These are phyloP conservation scores for Drosophila neutralis DNA, from an alignment of 2,888 invertebrate species.

Conservation along the genomic window DNA sequence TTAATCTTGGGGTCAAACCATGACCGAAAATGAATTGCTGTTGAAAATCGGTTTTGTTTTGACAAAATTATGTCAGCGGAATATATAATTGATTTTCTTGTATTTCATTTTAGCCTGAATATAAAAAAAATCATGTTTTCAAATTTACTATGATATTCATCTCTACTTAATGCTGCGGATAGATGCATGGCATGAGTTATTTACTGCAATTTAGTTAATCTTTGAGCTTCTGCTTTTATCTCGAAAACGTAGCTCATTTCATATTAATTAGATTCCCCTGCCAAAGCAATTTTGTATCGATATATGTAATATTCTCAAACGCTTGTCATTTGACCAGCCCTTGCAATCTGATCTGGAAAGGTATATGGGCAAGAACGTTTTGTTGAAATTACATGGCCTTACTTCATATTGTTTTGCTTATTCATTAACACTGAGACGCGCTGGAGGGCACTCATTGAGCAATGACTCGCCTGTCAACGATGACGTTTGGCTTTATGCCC, in stretches of 20 bases:
- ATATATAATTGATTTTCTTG: no score
- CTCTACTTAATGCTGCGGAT: not conserved
- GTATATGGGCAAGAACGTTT: constrained; percentile 45
- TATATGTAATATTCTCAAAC: constrained; percentile 19
- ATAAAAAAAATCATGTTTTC: no score
- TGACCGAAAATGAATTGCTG: no score
- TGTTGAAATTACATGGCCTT: constrained; percentile 54
- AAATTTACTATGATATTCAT: not conserved
- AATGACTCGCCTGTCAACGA: constrained; percentile 71
- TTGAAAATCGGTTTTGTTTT: no score
- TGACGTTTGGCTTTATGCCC: constrained; percentile 68
- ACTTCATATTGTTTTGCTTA: constrained; percentile 61
- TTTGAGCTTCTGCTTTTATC: constrained; percentile 2
- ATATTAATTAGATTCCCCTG: constrained; percentile 47
- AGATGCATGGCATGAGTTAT: not conserved
- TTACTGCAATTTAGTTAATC: constrained; percentile 14
- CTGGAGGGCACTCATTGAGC: constrained; percentile 53
- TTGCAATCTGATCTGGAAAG: constrained; percentile 45
- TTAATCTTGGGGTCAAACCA: no score
- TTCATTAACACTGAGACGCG: constrained; percentile 60
- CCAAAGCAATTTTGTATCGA: constrained; percentile 14
- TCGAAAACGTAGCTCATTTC: constrained; percentile 3
- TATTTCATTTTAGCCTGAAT: no score
- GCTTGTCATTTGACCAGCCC: constrained; percentile 41
- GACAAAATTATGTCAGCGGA: no score